Percentiles rank a stretch among this genome's conserved stretches.
Conservation (phyloP, 2,888 invertebrate genomes). For the Drosophila picticornis region DNA sequence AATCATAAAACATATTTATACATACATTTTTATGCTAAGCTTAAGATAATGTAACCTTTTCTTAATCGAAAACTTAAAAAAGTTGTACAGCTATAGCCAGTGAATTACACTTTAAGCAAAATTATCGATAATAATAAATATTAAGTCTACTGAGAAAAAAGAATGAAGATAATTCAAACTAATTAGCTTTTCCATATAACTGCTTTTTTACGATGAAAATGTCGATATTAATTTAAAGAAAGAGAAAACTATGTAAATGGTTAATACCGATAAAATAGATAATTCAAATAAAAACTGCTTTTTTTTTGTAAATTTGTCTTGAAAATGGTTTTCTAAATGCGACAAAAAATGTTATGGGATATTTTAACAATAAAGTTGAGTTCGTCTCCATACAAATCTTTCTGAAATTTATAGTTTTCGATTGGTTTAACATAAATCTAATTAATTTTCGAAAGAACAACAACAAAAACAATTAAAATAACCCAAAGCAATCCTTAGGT, state of each 20-base stretch:
- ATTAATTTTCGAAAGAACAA: background rate
- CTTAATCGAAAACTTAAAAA: background rate
- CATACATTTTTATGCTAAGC: background rate
- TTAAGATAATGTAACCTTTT: background rate
- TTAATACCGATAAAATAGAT: background rate
- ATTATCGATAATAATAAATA: background rate
- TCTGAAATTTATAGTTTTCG: background rate
- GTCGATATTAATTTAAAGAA: slow-evolving; percentile 1
- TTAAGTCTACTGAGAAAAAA: background rate
- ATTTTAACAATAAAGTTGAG: background rate
- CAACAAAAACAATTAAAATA: background rate
- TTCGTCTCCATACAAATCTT: background rate
- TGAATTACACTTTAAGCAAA: background rate
- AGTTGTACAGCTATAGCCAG: background rate
- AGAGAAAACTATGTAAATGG: background rate
- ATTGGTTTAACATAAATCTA: background rate
- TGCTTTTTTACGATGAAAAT: background rate
- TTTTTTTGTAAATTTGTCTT: background rate
- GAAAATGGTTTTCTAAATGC: background rate
- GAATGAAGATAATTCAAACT: slow-evolving; percentile 1
- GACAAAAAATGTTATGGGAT: background rate
- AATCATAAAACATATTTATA: slow-evolving; percentile 10
- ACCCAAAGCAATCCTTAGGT: background rate
- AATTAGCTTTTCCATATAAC: background rate
- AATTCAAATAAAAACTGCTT: background rate